These are phyloP conservation scores for Aphelenchoides fujianensis DNA, from an alignment of 1,140 invertebrate species.

Conservation along the genomic window DNA sequence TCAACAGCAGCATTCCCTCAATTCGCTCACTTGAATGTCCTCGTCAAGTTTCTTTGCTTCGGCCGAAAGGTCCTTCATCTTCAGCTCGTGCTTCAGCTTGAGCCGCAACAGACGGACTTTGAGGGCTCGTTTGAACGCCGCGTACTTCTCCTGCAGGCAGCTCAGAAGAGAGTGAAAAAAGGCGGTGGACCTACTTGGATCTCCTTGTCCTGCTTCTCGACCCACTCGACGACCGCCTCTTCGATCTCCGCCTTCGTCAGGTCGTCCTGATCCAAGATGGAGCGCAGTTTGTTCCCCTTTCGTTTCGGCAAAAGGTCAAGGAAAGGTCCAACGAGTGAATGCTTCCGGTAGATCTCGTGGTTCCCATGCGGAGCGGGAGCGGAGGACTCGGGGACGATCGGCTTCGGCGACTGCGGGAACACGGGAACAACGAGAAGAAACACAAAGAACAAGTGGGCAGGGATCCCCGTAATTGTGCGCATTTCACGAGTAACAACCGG, in stretches of 20 bases:
- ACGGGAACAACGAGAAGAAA: not conserved
- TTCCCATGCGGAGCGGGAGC: not conserved
- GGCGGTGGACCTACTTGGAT: not conserved
- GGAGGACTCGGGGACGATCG: not conserved
- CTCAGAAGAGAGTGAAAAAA: not conserved
- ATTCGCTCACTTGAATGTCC: not conserved
- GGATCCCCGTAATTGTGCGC: not conserved
- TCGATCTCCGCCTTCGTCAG: slow-evolving; percentile 1
- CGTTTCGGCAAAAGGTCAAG: not conserved
- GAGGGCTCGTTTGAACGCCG: slow-evolving; percentile 4
- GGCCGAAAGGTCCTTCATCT: not conserved
- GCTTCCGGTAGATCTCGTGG: not conserved
- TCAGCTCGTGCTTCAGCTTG: slow-evolving; percentile 6
- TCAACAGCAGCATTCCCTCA: too few relatives aligned
- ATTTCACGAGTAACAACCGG: not conserved
- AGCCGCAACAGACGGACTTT: not conserved
- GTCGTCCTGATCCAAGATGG: slow-evolving; percentile 10
- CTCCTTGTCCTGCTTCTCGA: not conserved
- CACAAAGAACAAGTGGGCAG: not conserved
- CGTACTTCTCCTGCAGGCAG: not conserved
- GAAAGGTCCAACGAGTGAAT: not conserved
- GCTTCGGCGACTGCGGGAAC: not conserved
- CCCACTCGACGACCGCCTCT: not conserved
- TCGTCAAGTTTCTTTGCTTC: slow-evolving; percentile 13
- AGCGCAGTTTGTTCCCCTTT: not conserved